Percentiles rank a stretch among this genome's conserved stretches.
phyloP scores from a whole-genome alignment of 2,113 vertebrate genomes.

The Vidua chalybeata region DNA sequence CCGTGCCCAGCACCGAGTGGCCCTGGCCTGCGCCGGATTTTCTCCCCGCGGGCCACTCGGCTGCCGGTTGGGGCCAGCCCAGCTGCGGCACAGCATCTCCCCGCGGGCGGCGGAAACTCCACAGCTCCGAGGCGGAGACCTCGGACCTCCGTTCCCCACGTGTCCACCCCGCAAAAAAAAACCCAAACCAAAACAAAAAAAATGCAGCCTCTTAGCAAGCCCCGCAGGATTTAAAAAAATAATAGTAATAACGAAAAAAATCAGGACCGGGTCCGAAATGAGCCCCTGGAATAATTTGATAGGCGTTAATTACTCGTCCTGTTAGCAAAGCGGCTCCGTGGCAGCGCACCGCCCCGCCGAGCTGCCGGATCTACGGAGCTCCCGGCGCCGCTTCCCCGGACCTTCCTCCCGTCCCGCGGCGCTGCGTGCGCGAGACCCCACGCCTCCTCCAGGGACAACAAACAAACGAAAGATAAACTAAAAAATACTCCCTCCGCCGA shows the following conservation, averaged over 20 bases:
- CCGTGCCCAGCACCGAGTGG: background rate
- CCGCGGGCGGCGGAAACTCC: background rate
- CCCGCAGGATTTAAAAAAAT: background rate
- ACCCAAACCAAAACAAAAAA: background rate
- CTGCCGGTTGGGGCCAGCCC: background rate
- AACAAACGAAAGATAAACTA: background rate
- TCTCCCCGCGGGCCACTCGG: background rate
- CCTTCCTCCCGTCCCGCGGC: background rate
- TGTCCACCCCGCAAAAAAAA: too few species aligned
- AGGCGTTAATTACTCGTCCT: background rate
- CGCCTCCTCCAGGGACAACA: background rate
- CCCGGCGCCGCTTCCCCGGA: background rate
- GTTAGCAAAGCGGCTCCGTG: background rate
- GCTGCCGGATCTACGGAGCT: background rate
- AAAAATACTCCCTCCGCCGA: background rate
- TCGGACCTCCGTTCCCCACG: background rate
- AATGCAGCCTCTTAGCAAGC: background rate
- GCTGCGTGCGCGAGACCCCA: background rate
- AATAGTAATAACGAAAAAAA: background rate
- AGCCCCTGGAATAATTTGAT: background rate
- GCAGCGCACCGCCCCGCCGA: background rate
- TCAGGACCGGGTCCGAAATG: background rate
- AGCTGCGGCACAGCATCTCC: background rate
- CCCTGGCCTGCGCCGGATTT: background rate
- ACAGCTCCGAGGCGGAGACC: background rate